Conservation (phyloP, 1,140 invertebrate genomes). For the Aporrectodea caliginosa region DNA sequence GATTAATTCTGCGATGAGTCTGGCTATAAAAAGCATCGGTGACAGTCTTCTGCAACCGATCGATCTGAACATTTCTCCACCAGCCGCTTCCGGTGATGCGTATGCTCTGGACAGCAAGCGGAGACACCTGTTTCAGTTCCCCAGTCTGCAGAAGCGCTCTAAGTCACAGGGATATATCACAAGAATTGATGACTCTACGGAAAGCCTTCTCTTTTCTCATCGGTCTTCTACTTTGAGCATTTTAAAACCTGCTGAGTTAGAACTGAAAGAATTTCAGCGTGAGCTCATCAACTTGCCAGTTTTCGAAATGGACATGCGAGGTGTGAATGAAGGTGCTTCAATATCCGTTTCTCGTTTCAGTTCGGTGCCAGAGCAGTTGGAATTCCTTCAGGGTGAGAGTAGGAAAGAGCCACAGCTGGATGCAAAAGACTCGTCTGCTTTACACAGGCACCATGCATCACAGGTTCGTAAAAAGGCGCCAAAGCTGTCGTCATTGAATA, state of each 20-base stretch:
- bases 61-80: conserved; percentile 41
- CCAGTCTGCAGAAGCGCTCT: conserved; percentile 29
- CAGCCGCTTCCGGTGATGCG: conserved; percentile 13
- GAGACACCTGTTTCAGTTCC: conserved; percentile 24
- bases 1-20: conserved; percentile 45
- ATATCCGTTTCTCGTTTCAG: conserved; percentile 50
- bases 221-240: neutral
- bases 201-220: neutral
- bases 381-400: neutral
- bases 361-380: conserved; percentile 48
- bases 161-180: conserved; percentile 30
- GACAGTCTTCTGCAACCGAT: conserved; percentile 51
- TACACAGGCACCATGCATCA: neutral
- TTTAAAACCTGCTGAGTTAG: neutral
- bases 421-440: neutral
- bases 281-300: conserved; percentile 55
- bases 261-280: conserved; percentile 43
- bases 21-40: conserved; percentile 47
- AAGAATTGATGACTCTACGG: neutral
- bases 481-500: neutral
- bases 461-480: neutral
- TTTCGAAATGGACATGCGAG: conserved; percentile 53
- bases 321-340: conserved; percentile 39
- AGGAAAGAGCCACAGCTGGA: neutral
- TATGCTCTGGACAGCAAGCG: neutral